These are phyloP conservation scores for Phacellophora camtschatica DNA, from an alignment of 30 jellyfish, hydroid and myxozoan genomes.

Conservation along the genomic window DNA sequence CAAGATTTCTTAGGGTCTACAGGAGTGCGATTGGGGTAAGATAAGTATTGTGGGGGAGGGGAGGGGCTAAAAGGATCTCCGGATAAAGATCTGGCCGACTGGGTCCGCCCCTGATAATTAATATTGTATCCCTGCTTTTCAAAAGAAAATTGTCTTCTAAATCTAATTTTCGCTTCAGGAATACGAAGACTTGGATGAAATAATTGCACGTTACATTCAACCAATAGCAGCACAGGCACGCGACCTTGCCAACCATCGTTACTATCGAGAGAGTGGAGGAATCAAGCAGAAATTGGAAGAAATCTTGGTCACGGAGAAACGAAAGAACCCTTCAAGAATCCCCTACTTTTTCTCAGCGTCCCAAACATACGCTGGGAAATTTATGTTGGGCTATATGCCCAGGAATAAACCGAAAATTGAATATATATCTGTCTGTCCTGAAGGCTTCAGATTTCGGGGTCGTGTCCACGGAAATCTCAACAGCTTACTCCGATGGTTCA, in stretches of 20 bases:
- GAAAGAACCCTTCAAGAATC: conserved; percentile 95
- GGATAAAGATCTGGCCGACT: no score
- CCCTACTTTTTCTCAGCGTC: conserved; percentile 96
- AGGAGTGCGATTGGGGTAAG: no score
- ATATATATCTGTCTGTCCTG: conserved; percentile 91
- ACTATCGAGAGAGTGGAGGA: conserved; percentile 92
- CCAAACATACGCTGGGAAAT: conserved; percentile 91
- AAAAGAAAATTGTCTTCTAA: no score
- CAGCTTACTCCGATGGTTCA: conserved; percentile 92
- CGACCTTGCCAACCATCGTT: conserved; percentile 84
- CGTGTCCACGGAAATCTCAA: conserved; percentile 84
- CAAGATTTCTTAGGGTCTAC: no score
- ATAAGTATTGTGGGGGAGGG: no score
- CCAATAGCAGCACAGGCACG: conserved; percentile 94
- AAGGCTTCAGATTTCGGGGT: conserved; percentile 96
- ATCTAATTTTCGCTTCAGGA: conserved; percentile 77
- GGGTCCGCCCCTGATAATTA: no score
- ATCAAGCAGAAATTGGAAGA: conserved; percentile 87
- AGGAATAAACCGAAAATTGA: conserved; percentile 91
- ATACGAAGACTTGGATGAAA: conserved; percentile 97
- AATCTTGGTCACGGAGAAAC: conserved; percentile 75
- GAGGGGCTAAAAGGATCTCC: no score
- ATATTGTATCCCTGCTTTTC: no score
- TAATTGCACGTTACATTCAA: conserved; percentile 93
- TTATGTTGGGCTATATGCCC: conserved; percentile 99